These are phyloP conservation scores for Elaphurus davidianus DNA, from an alignment of 2,113 vertebrate species.

Conservation along the genomic window DNA sequence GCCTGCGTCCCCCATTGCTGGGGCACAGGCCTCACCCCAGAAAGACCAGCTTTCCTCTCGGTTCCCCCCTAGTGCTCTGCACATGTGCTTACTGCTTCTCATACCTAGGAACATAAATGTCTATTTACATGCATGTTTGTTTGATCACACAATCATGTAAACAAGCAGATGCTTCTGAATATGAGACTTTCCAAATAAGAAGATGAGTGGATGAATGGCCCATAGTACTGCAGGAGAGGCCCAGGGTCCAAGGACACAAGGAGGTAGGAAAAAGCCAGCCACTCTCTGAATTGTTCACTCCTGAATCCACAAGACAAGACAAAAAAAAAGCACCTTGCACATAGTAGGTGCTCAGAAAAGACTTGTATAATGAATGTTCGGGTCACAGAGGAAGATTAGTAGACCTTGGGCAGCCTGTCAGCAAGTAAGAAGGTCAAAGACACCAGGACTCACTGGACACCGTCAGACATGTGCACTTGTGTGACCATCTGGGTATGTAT, in stretches of 20 bases:
- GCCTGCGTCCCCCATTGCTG: accelerated
- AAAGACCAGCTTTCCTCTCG: background rate
- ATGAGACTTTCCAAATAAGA: background rate
- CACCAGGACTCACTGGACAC: no score
- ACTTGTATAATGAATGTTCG: background rate
- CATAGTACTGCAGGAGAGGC: background rate
- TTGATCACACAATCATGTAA: background rate
- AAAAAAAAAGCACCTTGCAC: background rate
- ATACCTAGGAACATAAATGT: background rate
- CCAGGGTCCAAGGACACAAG: accelerated
- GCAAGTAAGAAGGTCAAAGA: background rate
- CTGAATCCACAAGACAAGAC: background rate
- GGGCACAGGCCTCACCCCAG: accelerated
- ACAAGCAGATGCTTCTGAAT: background rate
- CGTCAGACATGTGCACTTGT: background rate
- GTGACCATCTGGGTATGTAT: accelerated
- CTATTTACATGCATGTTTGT: background rate
- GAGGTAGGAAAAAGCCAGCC: background rate
- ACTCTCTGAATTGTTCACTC: background rate
- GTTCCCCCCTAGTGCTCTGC: background rate
- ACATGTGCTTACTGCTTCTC: accelerated
- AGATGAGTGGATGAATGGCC: background rate
- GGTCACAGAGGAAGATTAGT: background rate
- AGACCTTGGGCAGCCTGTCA: background rate
- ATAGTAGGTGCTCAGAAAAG: background rate